Evolutionary conservation across 2,113 vertebrate species (phyloP), one percentile per base, ranked within the genome.

Genomic region (Hippoglossus stenolepis): DNA sequence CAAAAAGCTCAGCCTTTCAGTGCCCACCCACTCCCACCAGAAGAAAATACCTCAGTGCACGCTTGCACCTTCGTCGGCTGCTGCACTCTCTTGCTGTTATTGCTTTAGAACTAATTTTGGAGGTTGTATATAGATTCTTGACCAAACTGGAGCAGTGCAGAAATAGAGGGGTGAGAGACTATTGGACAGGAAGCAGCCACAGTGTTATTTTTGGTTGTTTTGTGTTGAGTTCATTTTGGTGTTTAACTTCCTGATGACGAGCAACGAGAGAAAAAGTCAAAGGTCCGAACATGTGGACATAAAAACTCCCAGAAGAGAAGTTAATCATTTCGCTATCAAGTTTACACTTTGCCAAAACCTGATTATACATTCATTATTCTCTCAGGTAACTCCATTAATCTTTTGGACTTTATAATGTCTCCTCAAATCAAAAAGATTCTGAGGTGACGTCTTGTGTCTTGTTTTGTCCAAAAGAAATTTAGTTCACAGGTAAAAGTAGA

Each of bases 11-110:
- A 65, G 70, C 62, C 68, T 70, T 64, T 65, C 61, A 58, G 51
- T 88, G 78, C 82, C 80, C 89, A 84, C 85, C 83, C 80, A 85
- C 79, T 83, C 65, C 76, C 28, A 45, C 76, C 47, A 18, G 40
- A 43, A 20, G 45, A 15, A 86, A 86, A 75, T 80, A 68, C 73
- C 65, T 84, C 61, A 28, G 69, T 40, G 64, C 79, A 74, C 73
- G 80, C 65, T 28, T 17, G 13, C 10, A 58, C 18, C 47, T 51
- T 18, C 47, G 5, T 18, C 47, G 4, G 15, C 47, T 2, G 14
- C 47, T 51, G 40, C 47, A 2, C 4, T 18, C 47, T 18, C 17
- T 51, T 4, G 17, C 35, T 17, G 14, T 47, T 47, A 47, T 17
- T 47, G 14, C 47, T 8, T 51, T 15, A 51, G 0, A 51, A 20